Percentiles rank a stretch among this genome's conserved stretches.
Conservation (phyloP, 2,888 invertebrate genomes). For the Tortricodes alternella region DNA sequence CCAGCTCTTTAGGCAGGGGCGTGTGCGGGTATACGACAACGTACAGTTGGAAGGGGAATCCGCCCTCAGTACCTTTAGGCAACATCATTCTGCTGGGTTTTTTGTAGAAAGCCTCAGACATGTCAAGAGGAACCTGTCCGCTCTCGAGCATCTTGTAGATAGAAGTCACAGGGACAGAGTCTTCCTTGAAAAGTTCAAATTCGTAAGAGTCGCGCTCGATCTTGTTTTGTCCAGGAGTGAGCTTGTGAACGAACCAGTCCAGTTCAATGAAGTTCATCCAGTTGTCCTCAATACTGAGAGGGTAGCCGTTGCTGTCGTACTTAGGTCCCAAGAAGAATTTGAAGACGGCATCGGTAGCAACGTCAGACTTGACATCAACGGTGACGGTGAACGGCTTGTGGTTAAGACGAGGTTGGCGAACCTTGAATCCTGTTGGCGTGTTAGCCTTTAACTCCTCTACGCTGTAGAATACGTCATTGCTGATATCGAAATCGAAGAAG, state of each 20-base stretch:
- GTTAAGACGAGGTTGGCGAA: slow-evolving; percentile 87
- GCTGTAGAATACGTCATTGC: slow-evolving; percentile 72
- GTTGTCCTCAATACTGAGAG: slow-evolving; percentile 78
- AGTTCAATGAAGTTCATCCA: slow-evolving; percentile 84
- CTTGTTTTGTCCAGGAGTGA: slow-evolving; percentile 84
- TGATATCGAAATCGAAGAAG: slow-evolving; percentile 84
- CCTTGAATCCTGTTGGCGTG: slow-evolving; percentile 69
- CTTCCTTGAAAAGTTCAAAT: slow-evolving; percentile 83
- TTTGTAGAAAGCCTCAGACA: slow-evolving; percentile 79
- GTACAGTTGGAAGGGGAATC: slow-evolving; percentile 85
- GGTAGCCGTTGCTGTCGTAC: slow-evolving; percentile 82
- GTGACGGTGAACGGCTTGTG: slow-evolving; percentile 86
- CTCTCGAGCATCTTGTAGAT: slow-evolving; percentile 83
- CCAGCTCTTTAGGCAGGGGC: slow-evolving; percentile 59
- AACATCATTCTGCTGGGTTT: slow-evolving; percentile 87
- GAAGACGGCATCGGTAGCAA: slow-evolving; percentile 80
- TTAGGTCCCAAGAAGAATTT: slow-evolving; percentile 88
- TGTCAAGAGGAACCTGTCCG: slow-evolving; percentile 75
- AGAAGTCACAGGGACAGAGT: slow-evolving; percentile 83
- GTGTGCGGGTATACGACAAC: slow-evolving; percentile 83
- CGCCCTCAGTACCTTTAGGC: slow-evolving; percentile 87
- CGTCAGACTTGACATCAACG: slow-evolving; percentile 83
- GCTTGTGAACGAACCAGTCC: slow-evolving; percentile 82
- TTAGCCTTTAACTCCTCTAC: slow-evolving; percentile 57
- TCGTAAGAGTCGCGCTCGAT: slow-evolving; percentile 86